Evolutionary conservation across 2,888 invertebrate genomes (phyloP), one percentile per base, ranked within the genome.

Genomic region (Drosophila pseudotakahashii): DNA sequence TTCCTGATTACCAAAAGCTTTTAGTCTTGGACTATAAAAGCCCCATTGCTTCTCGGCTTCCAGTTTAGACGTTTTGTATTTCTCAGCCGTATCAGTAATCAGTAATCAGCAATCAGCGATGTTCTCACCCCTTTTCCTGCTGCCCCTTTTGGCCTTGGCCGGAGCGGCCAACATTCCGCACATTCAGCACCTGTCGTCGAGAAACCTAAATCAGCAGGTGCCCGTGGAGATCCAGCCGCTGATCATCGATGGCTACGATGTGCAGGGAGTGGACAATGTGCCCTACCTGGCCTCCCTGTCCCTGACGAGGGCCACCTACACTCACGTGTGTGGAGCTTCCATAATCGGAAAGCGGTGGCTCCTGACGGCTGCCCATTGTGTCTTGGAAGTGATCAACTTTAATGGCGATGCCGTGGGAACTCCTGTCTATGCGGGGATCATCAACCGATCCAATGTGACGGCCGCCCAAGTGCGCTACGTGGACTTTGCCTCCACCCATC

Each of bases 321-420:
- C 88, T 0, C 93, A 93, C 72, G 71, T 77, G 10, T 93, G 93
- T 51, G 93, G 91, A 9, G 93, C 93, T 3, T 81, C 90, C 19
- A 92, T 93, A 61, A 82, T 93, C 60, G 88, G 68, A 59, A 83
- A 91, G 19, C 78, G 86, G 4, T 91, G 91, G 90, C 71, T 93
- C 2, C 42, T 93, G 2, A 93, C 93, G 1, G 88, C 91, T 3
- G 92, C 88, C 0, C 91, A 92, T 52, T 91, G 91, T 64, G 68
- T 89, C 11, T 34, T 53, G 0, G 80, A 88, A 4, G 16, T 79
- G 67, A 11, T 19, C 37, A 54, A 3, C 11, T 73, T 79, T n/a
- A 83, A 77, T 39, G 86, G 84, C 7, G 52, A 70, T 2, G 58
- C 82, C 13, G 32, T 86, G 45, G 90, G 90, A 11, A 57, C 69